Evolutionary conservation across 2,113 vertebrate species (phyloP).

Genomic region (Nansenia antarctica): DNA sequence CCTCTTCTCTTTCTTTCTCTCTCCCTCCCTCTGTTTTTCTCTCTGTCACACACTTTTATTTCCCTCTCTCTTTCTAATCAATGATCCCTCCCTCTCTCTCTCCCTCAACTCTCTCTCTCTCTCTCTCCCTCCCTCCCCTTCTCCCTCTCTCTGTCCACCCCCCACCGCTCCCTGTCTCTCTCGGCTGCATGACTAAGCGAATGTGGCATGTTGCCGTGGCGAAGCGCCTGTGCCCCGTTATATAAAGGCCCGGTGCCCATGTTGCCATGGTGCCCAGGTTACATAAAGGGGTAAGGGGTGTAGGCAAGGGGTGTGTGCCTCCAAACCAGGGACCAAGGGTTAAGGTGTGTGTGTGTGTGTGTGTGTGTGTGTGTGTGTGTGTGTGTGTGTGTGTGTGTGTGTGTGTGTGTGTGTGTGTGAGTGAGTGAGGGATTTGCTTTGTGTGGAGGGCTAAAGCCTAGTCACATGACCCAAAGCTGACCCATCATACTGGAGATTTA

Average conservation of each 20-base stretch:
- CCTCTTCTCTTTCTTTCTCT: not conserved
- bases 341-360: too few species aligned
- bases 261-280: slow-evolving; percentile 61
- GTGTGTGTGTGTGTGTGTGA: slow-evolving; percentile 8
- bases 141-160: too few species aligned
- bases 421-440: slow-evolving; percentile 38
- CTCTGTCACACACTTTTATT: too few species aligned
- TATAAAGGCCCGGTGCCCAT: slow-evolving; percentile 57
- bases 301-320: slow-evolving; percentile 14
- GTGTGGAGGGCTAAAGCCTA: slow-evolving; percentile 47
- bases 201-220: slow-evolving; percentile 51
- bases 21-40: not conserved
- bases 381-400: not conserved
- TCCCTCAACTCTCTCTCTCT: too few species aligned
- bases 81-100: too few species aligned
- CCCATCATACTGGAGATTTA: slow-evolving; percentile 22
- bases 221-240: slow-evolving; percentile 53
- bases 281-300: slow-evolving; percentile 49
- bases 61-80: not conserved
- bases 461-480: slow-evolving; percentile 56
- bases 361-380: too few species aligned
- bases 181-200: slow-evolving; percentile 37
- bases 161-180: too few species aligned
- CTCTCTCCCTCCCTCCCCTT: too few species aligned
- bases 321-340: not conserved